Evolutionary conservation across 2,888 invertebrate species (phyloP).

Genomic region (Caenorhabditis virilis): DNA sequence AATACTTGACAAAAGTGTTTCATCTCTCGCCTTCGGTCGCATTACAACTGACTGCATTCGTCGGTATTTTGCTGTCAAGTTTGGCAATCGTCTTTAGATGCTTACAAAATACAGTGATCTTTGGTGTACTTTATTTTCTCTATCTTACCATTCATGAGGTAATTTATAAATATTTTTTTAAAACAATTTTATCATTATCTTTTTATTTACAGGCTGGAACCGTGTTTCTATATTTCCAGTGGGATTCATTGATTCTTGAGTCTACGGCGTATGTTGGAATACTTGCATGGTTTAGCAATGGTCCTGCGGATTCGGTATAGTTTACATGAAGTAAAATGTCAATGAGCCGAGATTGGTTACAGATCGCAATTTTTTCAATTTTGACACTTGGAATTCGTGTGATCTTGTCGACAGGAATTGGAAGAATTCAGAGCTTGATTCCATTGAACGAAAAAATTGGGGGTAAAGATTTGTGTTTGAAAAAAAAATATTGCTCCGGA

Average conservation of each 20-base stretch:
- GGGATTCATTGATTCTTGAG: slow-evolving; percentile 80
- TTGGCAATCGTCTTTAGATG: slow-evolving; percentile 72
- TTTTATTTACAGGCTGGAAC: slow-evolving; percentile 75
- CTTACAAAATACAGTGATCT: slow-evolving; percentile 73
- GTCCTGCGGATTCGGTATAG: slow-evolving; percentile 24
- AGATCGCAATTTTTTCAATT: slow-evolving; percentile 33
- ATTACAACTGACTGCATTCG: slow-evolving; percentile 75
- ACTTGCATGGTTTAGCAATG: slow-evolving; percentile 75
- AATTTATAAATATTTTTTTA: slow-evolving; percentile 3
- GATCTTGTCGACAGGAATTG: slow-evolving; percentile 78
- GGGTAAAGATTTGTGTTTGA: background rate
- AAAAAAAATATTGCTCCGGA: background rate
- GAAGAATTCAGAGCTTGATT: slow-evolving; percentile 75
- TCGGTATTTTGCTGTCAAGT: slow-evolving; percentile 77
- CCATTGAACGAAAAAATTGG: background rate
- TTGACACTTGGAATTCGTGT: slow-evolving; percentile 80
- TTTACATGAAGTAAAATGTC: background rate
- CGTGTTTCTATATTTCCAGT: slow-evolving; percentile 79
- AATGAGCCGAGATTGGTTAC: background rate
- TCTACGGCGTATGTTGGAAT: slow-evolving; percentile 78
- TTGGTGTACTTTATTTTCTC: slow-evolving; percentile 76
- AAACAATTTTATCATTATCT: background rate
- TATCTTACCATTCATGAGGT: slow-evolving; percentile 79
- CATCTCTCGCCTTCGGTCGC: slow-evolving; percentile 67
- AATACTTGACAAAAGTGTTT: slow-evolving; percentile 9